A percentile compares a stretch with the other conserved stretches of the same genome.
Evolutionary conservation across 2,113 vertebrate genomes (phyloP).

Genomic region (Hippolais icterina): DNA sequence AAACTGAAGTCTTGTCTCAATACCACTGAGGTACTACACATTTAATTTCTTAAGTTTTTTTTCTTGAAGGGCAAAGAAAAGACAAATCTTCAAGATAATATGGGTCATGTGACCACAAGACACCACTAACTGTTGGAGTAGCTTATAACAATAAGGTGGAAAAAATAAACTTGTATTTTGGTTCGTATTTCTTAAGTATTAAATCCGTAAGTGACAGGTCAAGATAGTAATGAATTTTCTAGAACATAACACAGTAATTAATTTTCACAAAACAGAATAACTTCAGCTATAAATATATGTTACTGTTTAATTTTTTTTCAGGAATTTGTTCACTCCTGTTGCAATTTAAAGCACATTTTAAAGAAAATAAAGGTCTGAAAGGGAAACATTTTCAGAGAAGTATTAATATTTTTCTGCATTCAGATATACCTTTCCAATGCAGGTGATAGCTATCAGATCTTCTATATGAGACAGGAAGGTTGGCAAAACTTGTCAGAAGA

Average conservation of each 20-base stretch:
- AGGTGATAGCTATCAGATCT: background rate
- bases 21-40: background rate
- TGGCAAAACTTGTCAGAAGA: background rate
- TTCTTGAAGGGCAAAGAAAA: background rate
- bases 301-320: background rate
- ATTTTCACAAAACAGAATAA: background rate
- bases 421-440: background rate
- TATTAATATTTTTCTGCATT: background rate
- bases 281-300: background rate
- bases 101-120: background rate
- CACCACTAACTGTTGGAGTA: background rate
- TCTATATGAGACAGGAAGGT: background rate
- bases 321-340: background rate
- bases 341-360: background rate
- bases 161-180: background rate
- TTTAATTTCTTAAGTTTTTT: background rate
- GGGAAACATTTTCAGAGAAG: background rate
- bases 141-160: background rate
- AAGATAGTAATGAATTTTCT: background rate
- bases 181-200: background rate
- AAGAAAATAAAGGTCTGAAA: background rate
- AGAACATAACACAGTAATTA: background rate
- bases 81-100: background rate
- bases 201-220: background rate
- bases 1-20: background rate